A percentile compares a stretch with the other conserved stretches of the same genome.
phyloP scores from a whole-genome alignment of 2,888 invertebrate species.

The Amphiduros pacificus region DNA sequence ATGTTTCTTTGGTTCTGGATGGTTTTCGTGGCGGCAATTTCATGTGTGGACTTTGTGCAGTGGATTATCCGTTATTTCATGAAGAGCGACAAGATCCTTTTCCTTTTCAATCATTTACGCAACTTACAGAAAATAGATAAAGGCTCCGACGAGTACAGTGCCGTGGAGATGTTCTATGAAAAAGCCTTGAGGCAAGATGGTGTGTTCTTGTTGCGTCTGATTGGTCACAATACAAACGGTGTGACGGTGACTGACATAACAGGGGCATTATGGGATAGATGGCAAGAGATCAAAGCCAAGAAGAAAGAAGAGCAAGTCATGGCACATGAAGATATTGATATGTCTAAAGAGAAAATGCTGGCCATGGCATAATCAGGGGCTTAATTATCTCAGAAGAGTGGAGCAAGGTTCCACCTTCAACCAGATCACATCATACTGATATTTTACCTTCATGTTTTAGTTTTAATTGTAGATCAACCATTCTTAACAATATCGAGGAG shows the following conservation, averaged over 20 bases:
- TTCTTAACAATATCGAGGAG: no score
- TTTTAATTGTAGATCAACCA: no score
- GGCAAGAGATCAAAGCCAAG: no score
- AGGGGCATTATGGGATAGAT: slow-evolving; percentile 11
- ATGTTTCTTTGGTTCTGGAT: slow-evolving; percentile 60
- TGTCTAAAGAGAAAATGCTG: no score
- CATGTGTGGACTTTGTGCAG: slow-evolving; percentile 14
- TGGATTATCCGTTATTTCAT: slow-evolving; percentile 18
- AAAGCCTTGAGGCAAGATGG: slow-evolving; percentile 28
- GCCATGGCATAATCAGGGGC: no score
- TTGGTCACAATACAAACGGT: slow-evolving; percentile 25
- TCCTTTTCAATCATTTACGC: background rate
- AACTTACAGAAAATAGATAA: background rate
- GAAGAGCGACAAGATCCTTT: background rate
- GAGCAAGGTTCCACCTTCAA: no score
- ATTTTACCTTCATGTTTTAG: no score
- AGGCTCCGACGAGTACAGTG: background rate
- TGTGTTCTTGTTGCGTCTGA: slow-evolving; percentile 29
- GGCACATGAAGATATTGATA: no score
- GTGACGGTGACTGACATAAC: slow-evolving; percentile 10
- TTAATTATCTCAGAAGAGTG: no score
- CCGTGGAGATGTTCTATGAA: slow-evolving; percentile 17
- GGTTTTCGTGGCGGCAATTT: slow-evolving; percentile 43
- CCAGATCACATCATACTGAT: no score
- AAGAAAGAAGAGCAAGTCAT: no score